Evolutionary conservation across 2,888 invertebrate genomes (phyloP).

Genomic region (Cerastis leucographa): DNA sequence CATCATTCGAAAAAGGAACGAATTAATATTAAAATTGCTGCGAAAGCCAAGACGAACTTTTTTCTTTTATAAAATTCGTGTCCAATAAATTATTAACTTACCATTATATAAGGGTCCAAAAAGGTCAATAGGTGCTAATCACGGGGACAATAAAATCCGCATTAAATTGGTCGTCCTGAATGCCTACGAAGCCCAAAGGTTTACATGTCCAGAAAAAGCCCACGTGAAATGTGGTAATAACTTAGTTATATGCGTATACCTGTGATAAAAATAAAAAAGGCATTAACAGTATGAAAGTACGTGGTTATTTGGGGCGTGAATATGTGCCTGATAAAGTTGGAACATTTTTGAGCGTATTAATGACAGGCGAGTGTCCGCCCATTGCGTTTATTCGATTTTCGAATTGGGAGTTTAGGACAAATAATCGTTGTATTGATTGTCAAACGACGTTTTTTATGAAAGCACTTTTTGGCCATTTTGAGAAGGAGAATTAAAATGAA

Average conservation of each 20-base stretch:
- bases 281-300: slow-evolving; percentile 20
- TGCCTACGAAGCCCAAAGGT: slow-evolving; percentile 34
- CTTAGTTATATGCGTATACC: slow-evolving; percentile 26
- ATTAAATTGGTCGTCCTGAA: slow-evolving; percentile 46
- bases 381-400: slow-evolving; percentile 30
- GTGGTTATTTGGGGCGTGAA: slow-evolving; percentile 31
- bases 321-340: slow-evolving; percentile 24
- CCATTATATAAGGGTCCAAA: slow-evolving; percentile 11
- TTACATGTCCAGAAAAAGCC: slow-evolving; percentile 47
- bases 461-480: neutral
- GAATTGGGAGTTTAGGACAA: slow-evolving; percentile 8
- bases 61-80: neutral
- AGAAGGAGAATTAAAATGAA: neutral
- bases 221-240: slow-evolving; percentile 32
- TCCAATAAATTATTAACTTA: neutral
- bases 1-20: slow-evolving; percentile 33
- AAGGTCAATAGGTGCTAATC: slow-evolving; percentile 59
- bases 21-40: slow-evolving; percentile 32
- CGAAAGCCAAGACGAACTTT: too few species aligned
- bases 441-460: neutral
- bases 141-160: slow-evolving; percentile 47
- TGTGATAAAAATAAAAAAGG: slow-evolving; percentile 38
- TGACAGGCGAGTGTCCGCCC: slow-evolving; percentile 12
- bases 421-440: neutral
- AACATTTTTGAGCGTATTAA: slow-evolving; percentile 21